Evolutionary conservation across 2,888 invertebrate genomes (phyloP).

Genomic region (Anagyrus pseudococci): DNA sequence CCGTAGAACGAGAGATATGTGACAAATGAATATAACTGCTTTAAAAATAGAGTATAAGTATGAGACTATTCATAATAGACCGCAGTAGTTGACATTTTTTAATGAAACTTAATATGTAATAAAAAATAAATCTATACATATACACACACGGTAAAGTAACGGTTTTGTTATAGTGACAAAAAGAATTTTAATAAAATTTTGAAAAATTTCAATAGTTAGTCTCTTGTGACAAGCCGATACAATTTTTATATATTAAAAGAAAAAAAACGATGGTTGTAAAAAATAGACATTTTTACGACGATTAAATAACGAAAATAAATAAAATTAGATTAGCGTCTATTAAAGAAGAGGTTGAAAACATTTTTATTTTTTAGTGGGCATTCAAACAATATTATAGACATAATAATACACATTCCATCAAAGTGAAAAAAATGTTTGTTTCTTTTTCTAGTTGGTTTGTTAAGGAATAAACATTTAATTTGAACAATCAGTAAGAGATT

Average conservation of each 20-base stretch:
- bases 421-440: background rate
- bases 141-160: conserved; percentile 7
- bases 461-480: background rate
- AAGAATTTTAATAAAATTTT: conserved; percentile 7
- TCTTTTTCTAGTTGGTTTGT: background rate
- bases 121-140: background rate
- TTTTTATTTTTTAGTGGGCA: background rate
- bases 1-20: background rate
- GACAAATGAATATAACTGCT: background rate
- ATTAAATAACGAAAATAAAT: conserved; percentile 3
- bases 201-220: conserved; percentile 18
- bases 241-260: conserved; percentile 16
- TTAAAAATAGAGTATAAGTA: background rate
- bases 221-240: background rate
- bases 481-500: background rate
- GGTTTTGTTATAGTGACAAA: conserved; percentile 27
- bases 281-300: conserved; percentile 22
- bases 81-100: background rate
- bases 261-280: conserved; percentile 7
- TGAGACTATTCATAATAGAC: background rate
- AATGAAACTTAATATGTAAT: background rate
- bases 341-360: background rate
- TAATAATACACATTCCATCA: background rate
- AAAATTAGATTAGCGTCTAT: conserved; percentile 5
- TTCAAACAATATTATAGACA: background rate